Evolutionary conservation across 2,113 vertebrate species (phyloP).

Genomic region (Desmodus rotundus): DNA sequence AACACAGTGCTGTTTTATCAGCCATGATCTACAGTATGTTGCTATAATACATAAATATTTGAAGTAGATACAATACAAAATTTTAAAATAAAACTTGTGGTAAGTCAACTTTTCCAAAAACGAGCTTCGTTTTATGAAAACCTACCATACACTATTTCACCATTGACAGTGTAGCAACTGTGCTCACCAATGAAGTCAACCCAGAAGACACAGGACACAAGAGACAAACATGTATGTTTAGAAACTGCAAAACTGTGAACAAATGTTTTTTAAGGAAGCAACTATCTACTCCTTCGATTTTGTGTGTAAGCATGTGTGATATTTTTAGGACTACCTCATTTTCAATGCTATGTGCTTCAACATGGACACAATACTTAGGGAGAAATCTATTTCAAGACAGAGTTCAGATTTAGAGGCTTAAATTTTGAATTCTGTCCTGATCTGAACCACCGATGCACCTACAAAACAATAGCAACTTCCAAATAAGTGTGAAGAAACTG

Average conservation of each 20-base stretch:
- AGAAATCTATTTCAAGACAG: background rate
- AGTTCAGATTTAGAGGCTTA: background rate
- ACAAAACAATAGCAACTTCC: background rate
- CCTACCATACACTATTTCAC: background rate
- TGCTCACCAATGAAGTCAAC: background rate
- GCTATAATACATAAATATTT: background rate
- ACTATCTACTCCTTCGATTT: background rate
- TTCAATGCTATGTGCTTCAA: background rate
- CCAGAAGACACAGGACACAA: background rate
- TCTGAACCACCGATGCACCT: background rate
- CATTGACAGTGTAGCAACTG: background rate
- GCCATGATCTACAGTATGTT: background rate
- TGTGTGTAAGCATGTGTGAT: background rate
- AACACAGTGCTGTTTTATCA: background rate
- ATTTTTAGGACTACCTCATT: background rate
- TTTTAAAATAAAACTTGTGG: constrained; percentile 24
- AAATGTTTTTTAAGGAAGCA: background rate
- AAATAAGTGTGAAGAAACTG: background rate
- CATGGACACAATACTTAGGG: background rate
- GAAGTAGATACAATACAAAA: background rate
- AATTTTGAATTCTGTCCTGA: background rate
- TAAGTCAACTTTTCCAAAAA: background rate
- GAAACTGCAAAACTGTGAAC: background rate
- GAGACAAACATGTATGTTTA: background rate
- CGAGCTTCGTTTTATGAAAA: background rate